Conservation (phyloP, 2,888 invertebrate species). For the Eilema griseolum region DNA sequence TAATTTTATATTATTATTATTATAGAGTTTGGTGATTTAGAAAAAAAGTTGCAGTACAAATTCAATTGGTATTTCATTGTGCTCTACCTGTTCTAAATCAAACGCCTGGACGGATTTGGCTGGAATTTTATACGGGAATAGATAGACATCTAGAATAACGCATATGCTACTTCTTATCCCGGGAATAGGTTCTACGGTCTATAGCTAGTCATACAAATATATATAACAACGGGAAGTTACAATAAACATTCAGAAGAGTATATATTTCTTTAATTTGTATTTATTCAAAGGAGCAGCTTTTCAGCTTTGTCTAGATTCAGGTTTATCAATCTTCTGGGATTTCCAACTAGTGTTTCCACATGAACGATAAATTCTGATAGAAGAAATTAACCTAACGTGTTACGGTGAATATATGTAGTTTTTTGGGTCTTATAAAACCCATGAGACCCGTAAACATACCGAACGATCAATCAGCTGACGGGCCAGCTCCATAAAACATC, state of each 20-base stretch:
- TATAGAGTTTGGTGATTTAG: too few species aligned
- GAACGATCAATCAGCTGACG: slow-evolving; percentile 18
- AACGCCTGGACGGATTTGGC: too few species aligned
- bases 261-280: background rate
- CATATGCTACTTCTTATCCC: too few species aligned
- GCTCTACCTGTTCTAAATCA: background rate
- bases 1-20: too few species aligned
- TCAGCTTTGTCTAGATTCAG: background rate
- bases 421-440: background rate
- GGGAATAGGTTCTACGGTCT: too few species aligned
- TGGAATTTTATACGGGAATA: too few species aligned
- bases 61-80: background rate
- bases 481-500: slow-evolving; percentile 5
- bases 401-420: background rate
- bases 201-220: too few species aligned
- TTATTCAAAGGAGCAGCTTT: background rate
- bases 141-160: too few species aligned
- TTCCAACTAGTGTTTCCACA: background rate
- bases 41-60: background rate
- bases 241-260: too few species aligned
- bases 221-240: too few species aligned
- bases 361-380: background rate
- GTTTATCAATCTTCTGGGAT: background rate
- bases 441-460: slow-evolving; percentile 5
- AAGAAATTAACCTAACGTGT: slow-evolving; percentile 3